Evolutionary conservation across 2,888 invertebrate genomes (phyloP), one percentile per base, ranked within the genome.

Genomic region (Drosophila meridiana): DNA sequence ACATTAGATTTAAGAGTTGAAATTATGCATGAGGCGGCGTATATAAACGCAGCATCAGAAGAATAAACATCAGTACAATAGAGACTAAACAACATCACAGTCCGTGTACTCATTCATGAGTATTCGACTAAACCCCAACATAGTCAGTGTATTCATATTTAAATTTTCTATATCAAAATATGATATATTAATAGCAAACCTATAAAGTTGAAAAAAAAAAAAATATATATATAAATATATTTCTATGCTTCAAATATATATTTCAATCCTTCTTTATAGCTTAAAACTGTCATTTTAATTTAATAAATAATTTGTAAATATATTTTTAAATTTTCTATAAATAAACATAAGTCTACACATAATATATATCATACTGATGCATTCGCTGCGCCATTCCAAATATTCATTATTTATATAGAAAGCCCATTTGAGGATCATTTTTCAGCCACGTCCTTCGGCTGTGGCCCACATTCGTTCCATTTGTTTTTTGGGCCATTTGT

Each of bases 401-500:
- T 56, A 30, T 30, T 28, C 50, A 57, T 66, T 66, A 38, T 71
- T 40, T 45, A 34, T 43, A 57, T 69, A 36, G 20, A 70, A 45
- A 45, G 8, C 48, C 36, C 48, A 45, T 47, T 30, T 48, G 14
- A 28, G 28, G 62, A 76, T 73, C 53, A 65, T 75, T 78, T 64
- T 65, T 66, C 65, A 66, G 40, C 36, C 28, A 42, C 14, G 38
- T 47, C 20, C 36, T 26, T 20, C n/a, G 45, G 30, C 7, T 55
- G 53, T 45, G 28, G 50, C 55, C 50, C 57, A 45, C 61, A 36
- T 36, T 52, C 2, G 36, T 73, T 57, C 30, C 9, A 4, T n/a
- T 30, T 64, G 4, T 45, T 58, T 69, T 69, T 53, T 45, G 26
- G 67, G 70, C 67, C 62, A 69, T 76, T 79, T 79, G 73, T 65